Percentiles rank a stretch among this genome's conserved stretches.
phyloP scores from a whole-genome alignment of 1,140 invertebrate genomes.

The Chlorops oryzae region DNA sequence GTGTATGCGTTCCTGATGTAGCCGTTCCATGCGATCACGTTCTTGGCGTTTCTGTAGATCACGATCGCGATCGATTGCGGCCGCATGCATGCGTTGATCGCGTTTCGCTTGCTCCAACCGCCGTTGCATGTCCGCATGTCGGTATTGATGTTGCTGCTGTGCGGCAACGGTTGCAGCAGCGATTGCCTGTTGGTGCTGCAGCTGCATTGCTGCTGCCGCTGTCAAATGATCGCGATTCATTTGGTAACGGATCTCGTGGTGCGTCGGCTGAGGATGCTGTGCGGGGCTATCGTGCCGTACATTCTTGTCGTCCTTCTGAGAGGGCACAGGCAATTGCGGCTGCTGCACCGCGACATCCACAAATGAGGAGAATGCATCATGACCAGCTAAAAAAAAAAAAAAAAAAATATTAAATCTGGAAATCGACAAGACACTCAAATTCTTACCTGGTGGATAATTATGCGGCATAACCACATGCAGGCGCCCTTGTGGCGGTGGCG shows the following conservation, averaged over 20 bases:
- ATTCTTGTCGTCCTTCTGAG: slow-evolving; percentile 39
- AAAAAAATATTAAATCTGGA: background rate
- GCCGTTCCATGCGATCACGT: slow-evolving; percentile 28
- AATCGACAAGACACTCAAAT: background rate
- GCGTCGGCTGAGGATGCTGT: slow-evolving; percentile 18
- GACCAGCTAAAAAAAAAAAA: slow-evolving; percentile 50
- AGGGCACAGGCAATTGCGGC: slow-evolving; percentile 73
- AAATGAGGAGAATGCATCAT: slow-evolving; percentile 77
- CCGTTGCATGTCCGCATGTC: slow-evolving; percentile 28
- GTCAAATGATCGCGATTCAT: slow-evolving; percentile 24
- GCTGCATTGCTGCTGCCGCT: slow-evolving; percentile 13
- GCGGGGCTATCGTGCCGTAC: background rate
- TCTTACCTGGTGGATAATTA: slow-evolving; percentile 51
- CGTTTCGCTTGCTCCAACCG: slow-evolving; percentile 35
- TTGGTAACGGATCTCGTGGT: slow-evolving; percentile 39
- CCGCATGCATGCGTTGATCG: slow-evolving; percentile 26
- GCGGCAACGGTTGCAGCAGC: slow-evolving; percentile 20
- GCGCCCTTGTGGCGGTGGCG: slow-evolving; percentile 34
- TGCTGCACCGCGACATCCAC: slow-evolving; percentile 82
- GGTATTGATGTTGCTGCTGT: slow-evolving; percentile 38
- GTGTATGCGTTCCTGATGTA: slow-evolving; percentile 33
- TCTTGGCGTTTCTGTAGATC: slow-evolving; percentile 26
- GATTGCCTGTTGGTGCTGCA: slow-evolving; percentile 25
- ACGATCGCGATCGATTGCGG: slow-evolving; percentile 27
- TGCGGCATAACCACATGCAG: slow-evolving; percentile 46